A percentile compares a stretch with the other conserved stretches of the same genome.
Conservation (phyloP, 2,113 vertebrate species). For the Rhynchomys soricoides region DNA sequence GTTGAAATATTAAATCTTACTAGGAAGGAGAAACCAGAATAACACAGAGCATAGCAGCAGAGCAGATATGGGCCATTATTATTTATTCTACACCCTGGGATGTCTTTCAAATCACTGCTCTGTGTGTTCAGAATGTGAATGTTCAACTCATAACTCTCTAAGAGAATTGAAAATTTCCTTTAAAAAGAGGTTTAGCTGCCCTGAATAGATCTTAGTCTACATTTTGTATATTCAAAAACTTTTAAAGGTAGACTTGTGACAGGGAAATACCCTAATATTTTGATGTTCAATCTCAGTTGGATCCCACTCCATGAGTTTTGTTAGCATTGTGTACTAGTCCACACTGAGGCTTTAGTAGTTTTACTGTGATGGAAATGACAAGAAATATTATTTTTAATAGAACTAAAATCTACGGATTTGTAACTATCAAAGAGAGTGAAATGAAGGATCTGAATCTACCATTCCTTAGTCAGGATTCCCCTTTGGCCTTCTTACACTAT, state of each 20-base stretch:
- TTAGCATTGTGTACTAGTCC: not conserved
- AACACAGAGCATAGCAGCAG: not conserved
- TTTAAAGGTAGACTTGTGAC: not conserved
- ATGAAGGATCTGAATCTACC: not conserved
- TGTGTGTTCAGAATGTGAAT: not conserved
- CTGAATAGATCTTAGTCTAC: not conserved
- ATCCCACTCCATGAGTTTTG: not conserved
- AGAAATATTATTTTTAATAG: not conserved
- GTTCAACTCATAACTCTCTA: slow-evolving; percentile 6
- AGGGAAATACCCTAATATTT: not conserved
- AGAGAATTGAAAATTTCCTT: not conserved
- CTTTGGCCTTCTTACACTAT: not conserved
- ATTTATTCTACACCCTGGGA: not conserved
- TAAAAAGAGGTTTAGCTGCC: not conserved
- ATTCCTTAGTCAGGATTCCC: not conserved
- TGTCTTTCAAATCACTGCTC: not conserved
- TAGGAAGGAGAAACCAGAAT: not conserved
- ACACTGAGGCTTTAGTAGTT: not conserved
- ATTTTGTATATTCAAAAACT: not conserved
- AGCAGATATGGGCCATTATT: not conserved
- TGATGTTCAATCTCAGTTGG: not conserved
- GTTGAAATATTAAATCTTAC: not conserved
- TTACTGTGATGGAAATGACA: not conserved
- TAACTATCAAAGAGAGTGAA: not conserved
- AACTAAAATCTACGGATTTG: not conserved